Evolutionary conservation across 1,140 invertebrate genomes (phyloP).

Genomic region (Saccostrea cuccullata): DNA sequence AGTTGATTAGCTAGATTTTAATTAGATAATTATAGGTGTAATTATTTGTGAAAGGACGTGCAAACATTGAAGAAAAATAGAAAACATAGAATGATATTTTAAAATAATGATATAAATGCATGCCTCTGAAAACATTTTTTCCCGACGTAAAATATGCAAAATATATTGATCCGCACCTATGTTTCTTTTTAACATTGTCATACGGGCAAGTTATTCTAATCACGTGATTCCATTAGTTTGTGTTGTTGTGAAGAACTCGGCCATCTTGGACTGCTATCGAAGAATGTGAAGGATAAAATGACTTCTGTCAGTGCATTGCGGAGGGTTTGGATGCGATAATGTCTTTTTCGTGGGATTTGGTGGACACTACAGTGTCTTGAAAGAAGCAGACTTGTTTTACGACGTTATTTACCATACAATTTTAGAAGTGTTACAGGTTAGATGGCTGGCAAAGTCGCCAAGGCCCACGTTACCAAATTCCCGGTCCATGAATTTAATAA

Average conservation of each 20-base stretch:
- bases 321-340: neutral
- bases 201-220: conserved; percentile 39
- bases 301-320: conserved; percentile 30
- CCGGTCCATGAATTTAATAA: conserved; percentile 72
- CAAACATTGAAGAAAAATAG: too few relatives aligned
- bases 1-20: too few relatives aligned
- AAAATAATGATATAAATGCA: neutral
- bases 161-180: neutral
- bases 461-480: conserved; percentile 74
- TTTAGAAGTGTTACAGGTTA: conserved; percentile 51
- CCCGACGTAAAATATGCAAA: neutral
- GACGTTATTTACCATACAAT: conserved; percentile 4
- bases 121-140: too few relatives aligned
- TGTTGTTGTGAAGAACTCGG: conserved; percentile 77
- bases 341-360: conserved; percentile 27
- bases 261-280: conserved; percentile 69
- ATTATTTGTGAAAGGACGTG: too few relatives aligned
- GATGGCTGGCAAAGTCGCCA: conserved; percentile 70
- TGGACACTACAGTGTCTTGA: conserved; percentile 35
- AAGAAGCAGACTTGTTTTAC: conserved; percentile 34
- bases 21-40: too few relatives aligned
- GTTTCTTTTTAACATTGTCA: neutral
- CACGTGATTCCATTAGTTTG: conserved; percentile 77
- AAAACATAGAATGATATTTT: neutral
- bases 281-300: conserved; percentile 42